These are phyloP conservation scores for Acrocephalus scirpaceus DNA, from an alignment of 2,797 vertebrate species.

Conservation along the genomic window DNA sequence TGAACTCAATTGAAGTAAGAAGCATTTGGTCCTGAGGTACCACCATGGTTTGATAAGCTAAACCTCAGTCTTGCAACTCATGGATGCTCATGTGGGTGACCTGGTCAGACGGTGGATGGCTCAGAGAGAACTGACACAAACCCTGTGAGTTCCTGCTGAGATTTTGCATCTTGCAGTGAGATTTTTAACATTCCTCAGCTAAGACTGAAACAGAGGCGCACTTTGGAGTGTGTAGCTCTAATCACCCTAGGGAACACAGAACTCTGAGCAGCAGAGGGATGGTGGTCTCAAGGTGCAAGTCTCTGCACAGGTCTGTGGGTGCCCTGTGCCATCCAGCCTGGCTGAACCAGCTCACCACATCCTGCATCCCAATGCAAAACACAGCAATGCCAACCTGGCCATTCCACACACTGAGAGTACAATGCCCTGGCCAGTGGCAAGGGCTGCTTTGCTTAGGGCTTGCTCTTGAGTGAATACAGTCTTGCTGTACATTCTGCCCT, in stretches of 20 bases:
- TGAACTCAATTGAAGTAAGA: background rate
- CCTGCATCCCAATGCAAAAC: background rate
- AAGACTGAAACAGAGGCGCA: background rate
- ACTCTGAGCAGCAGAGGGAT: background rate
- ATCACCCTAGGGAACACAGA: background rate
- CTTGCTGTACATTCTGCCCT: background rate
- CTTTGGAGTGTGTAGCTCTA: background rate
- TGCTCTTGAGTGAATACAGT: background rate
- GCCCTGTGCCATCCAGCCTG: background rate
- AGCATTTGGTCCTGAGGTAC: background rate
- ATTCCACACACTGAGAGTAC: background rate
- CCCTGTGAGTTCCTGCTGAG: background rate
- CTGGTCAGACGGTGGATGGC: rapidly evolving
- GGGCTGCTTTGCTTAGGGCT: background rate
- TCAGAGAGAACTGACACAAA: background rate
- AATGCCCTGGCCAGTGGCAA: background rate
- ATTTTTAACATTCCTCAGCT: background rate
- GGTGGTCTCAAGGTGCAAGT: background rate
- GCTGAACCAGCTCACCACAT: background rate
- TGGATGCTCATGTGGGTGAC: background rate
- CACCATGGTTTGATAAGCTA: background rate
- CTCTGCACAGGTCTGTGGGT: background rate
- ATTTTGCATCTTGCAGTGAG: background rate
- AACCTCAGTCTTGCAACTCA: background rate
- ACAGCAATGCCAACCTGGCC: background rate